Base-by-base conservation (phyloP, 2,797 vertebrate species). In the Crenuchus spilurus region DNA sequence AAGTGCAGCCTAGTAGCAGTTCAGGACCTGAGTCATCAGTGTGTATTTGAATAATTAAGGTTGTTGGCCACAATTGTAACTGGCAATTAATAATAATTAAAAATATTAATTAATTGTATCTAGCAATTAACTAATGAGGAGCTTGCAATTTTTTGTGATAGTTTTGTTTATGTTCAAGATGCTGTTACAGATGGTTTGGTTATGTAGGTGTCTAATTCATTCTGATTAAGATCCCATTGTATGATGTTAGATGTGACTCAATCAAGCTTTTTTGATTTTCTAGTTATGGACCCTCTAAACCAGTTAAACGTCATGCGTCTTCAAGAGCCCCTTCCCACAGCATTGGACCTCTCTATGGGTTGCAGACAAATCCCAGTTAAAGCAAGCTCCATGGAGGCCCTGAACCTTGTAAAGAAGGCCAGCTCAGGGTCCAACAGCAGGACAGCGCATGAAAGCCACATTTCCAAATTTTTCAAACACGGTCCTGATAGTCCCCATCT, bases 331-430 rank as follows among this genome's bases (percentile, higher is more conserved):
- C 55, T 84, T 66, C 74, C 86, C 39, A 77, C 83, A 67, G 89
- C 86, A 2, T 84, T 91, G 85, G 91, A 94, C 82, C 86, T 92
- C 78, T 90, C 90, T 0, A 90, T 86, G 81, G 83, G 85, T 75
- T 91, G 76, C 84, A 80, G 83, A 3, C 79, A 81, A 57, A 81
- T 64, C 28, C 80, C 85, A 0, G 71, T 83, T 78, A 81, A 78
- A 61, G 41, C 76, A 54, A 54, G 77, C 82, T 79, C 83, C 33
- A 0, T 82, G 2, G 87, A 90, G 26, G 80, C 85, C 51, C 33
- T 87, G 81, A 87, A 91, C 80, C 76, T 90, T 74, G 84, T 81
- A 0, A 90, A 87, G 82, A 91, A 90, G 74, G 85, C 88, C 0
- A 88, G 90, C 37, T 86, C 88, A 0, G 55, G 79, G 1, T 74